A percentile compares a stretch with the other conserved stretches of the same genome.
Conservation (phyloP, 2,113 vertebrate genomes). For the Polypterus bichir region DNA sequence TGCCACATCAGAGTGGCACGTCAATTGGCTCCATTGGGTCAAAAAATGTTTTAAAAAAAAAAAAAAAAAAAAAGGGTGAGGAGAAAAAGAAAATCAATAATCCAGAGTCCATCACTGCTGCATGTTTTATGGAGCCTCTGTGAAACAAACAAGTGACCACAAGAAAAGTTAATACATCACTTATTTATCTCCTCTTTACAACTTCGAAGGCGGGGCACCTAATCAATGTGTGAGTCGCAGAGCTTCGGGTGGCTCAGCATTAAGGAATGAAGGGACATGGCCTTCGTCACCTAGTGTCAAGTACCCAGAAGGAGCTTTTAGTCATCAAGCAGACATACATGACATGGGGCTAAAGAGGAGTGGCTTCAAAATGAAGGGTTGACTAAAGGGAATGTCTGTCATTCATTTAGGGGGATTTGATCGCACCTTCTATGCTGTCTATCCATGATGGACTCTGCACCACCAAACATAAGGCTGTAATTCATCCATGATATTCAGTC, state of each 20-base stretch:
- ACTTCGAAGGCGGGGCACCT: conserved; percentile 44
- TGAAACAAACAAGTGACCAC: conserved; percentile 48
- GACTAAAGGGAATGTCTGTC: too few relatives aligned
- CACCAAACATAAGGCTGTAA: too few relatives aligned
- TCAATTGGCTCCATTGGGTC: conserved; percentile 24
- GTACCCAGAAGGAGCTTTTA: too few relatives aligned
- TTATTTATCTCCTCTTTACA: conserved; percentile 51
- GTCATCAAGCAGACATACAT: too few relatives aligned
- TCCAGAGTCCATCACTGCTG: conserved; percentile 46
- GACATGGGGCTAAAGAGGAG: too few relatives aligned
- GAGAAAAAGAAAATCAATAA: conserved; percentile 40
- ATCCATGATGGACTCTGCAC: too few relatives aligned
- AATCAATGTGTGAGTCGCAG: conserved; percentile 55
- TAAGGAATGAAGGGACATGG: too few relatives aligned
- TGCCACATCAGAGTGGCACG: conserved; percentile 31
- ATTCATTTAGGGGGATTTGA: too few relatives aligned
- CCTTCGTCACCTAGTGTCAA: too few relatives aligned
- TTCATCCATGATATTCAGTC: too few relatives aligned
- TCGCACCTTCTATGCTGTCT: too few relatives aligned
- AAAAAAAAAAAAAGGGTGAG: conserved; percentile 7
- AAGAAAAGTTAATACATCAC: conserved; percentile 51
- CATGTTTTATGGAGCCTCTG: conserved; percentile 35
- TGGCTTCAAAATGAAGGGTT: too few relatives aligned
- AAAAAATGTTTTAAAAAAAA: conserved; percentile 13
- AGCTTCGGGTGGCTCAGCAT: conserved; percentile 4